phyloP scores from a whole-genome alignment of 2,888 invertebrate genomes.

The Globia sparganii region DNA sequence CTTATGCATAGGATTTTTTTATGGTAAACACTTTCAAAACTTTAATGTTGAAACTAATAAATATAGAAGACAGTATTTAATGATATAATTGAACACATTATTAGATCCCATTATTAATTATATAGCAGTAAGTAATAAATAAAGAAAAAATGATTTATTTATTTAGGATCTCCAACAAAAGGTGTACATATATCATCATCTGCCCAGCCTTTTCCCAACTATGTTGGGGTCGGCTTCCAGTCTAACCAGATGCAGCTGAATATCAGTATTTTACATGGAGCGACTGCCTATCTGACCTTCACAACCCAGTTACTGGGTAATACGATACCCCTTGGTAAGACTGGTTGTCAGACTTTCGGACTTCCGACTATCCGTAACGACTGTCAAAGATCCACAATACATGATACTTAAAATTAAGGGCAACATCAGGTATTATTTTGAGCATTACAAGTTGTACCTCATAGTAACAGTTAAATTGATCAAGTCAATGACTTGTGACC shows the following conservation, averaged over 20 bases:
- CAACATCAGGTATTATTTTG: not conserved
- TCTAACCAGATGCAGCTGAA: too few species aligned
- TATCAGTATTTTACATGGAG: too few species aligned
- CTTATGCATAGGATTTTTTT: not conserved
- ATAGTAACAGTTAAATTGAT: slow-evolving; percentile 62
- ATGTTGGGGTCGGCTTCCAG: too few species aligned
- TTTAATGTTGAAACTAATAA: not conserved
- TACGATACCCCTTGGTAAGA: too few species aligned
- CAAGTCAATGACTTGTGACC: slow-evolving; percentile 76
- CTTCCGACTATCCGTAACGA: too few species aligned
- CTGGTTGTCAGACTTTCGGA: too few species aligned
- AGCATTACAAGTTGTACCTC: slow-evolving; percentile 28
- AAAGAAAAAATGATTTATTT: not conserved
- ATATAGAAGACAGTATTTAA: not conserved
- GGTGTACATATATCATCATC: too few species aligned
- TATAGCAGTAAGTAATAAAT: not conserved
- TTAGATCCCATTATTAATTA: too few species aligned
- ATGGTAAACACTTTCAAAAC: not conserved
- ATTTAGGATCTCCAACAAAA: not conserved
- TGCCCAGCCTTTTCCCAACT: too few species aligned
- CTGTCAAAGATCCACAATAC: too few species aligned
- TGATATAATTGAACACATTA: not conserved
- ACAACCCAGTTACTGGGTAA: too few species aligned
- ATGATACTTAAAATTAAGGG: not conserved
- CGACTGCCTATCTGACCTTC: too few species aligned